Percentiles rank a stretch among this genome's conserved stretches.
phyloP scores from a whole-genome alignment of 2,888 invertebrate genomes.

The Stenodema calcarata region DNA sequence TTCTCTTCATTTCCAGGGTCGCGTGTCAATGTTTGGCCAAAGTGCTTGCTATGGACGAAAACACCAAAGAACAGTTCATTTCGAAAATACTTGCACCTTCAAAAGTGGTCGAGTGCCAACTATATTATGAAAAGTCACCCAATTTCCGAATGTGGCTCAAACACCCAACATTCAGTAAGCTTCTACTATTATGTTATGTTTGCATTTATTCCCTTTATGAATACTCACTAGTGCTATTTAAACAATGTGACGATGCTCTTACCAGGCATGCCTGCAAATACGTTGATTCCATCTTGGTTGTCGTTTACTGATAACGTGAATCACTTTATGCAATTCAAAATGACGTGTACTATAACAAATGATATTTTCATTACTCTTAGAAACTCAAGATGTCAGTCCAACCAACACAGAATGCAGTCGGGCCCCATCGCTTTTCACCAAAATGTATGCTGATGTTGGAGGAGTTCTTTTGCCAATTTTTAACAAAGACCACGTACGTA shows the following conservation, averaged over 20 bases:
- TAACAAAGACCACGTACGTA: conserved; percentile 20
- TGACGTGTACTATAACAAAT: too few species aligned
- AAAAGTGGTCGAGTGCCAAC: not conserved
- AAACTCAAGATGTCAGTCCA: not conserved
- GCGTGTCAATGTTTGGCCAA: conserved; percentile 71
- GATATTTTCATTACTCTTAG: not conserved
- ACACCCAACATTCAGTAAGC: not conserved
- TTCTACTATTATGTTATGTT: too few species aligned
- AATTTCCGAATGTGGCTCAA: conserved; percentile 32
- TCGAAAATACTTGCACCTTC: not conserved
- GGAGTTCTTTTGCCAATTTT: conserved; percentile 30
- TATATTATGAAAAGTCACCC: conserved; percentile 54
- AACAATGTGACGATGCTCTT: too few species aligned
- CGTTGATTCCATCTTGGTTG: too few species aligned
- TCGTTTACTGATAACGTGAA: too few species aligned
- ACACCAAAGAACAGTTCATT: conserved; percentile 6
- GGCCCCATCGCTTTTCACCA: not conserved
- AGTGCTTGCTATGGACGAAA: conserved; percentile 71
- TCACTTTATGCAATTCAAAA: too few species aligned
- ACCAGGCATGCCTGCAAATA: too few species aligned
- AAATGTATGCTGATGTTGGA: not conserved
- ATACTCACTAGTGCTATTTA: too few species aligned
- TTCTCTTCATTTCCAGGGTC: conserved; percentile 65
- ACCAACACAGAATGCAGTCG: not conserved
- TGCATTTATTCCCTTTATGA: too few species aligned